Evolutionary conservation across 2,888 invertebrate species (phyloP), one percentile per base, ranked within the genome.

Genomic region (Mamestra brassicae): DNA sequence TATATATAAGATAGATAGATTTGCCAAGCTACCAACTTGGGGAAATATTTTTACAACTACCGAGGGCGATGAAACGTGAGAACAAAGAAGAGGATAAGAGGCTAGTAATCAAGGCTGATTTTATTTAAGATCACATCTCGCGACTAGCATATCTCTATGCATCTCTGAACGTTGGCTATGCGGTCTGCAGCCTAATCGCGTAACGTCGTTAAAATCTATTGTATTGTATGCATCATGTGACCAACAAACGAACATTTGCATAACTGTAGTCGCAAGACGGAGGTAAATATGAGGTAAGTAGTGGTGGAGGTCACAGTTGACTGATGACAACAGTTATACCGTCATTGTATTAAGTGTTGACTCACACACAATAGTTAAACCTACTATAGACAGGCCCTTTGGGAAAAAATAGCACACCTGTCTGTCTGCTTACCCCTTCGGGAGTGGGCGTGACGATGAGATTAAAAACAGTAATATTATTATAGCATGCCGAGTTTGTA

Each of bases 211-310:
- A 26, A 45, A 45, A 45, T 80, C 42, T 74, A 80, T 74, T 47
- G 72, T 80, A 54, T 72, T 34, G 54, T 74, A 42, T 80, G 42
- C 61, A 52, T 80, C 62, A 80, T 80, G 50, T 74, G 74, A 54
- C 62, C 15, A n/a, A 36, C 38, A 7, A 17, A 74, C n/a, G 10
- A 45, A 47, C 7, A 26, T 69, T 42, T 69, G 78, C 17, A 69
- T 38, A 78, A 74, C 57, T 50, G 13, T 7, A 34, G 38, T 61
- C 47, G 55, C 13, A 54, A 81, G 47, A 75, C 52, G n/a, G 6
- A 54, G 17, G 17, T 26, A n/a, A 50, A 11, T 54, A 42, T 42
- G 38, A 52, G 45, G 13, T 36, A 70, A 38, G 15, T 17, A 52
- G 52, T 17, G 11, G 42, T 42, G 8, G 42, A 71, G 65, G 80